These are phyloP conservation scores for Drosophila bocki DNA, from an alignment of 1,140 invertebrate species.

Conservation along the genomic window DNA sequence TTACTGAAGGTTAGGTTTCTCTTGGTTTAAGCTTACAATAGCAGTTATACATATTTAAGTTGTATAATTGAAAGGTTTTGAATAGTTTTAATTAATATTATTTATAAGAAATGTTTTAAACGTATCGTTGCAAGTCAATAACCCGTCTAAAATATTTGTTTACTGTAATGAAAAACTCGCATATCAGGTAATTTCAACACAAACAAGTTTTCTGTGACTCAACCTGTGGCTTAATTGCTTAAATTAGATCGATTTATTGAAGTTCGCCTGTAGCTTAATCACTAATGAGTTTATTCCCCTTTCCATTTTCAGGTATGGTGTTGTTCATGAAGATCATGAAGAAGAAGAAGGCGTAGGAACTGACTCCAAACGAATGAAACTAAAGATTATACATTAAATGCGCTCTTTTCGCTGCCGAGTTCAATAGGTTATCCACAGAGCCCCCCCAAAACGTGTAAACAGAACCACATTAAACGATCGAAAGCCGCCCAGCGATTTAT, in stretches of 20 bases:
- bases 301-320: constrained; percentile 89
- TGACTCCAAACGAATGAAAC: constrained; percentile 1
- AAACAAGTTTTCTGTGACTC: constrained; percentile 31
- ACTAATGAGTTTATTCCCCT: constrained; percentile 32
- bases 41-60: too few relatives aligned
- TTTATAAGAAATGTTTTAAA: background rate
- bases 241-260: constrained; percentile 26
- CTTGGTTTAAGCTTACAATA: background rate
- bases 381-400: constrained; percentile 20
- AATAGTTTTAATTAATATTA: too few relatives aligned
- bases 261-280: constrained; percentile 1
- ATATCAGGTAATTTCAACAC: background rate
- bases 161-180: background rate
- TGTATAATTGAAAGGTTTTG: background rate
- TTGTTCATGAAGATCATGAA: constrained; percentile 92
- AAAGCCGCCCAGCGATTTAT: constrained; percentile 61
- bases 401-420: constrained; percentile 21
- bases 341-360: constrained; percentile 85
- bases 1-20: background rate
- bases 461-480: constrained; percentile 59
- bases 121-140: background rate
- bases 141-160: background rate
- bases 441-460: constrained; percentile 36
- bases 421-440: constrained; percentile 68
- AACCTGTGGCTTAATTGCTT: background rate